These are phyloP conservation scores for Linurgus olivaceus DNA, from an alignment of 2,797 vertebrate species.

Conservation along the genomic window DNA sequence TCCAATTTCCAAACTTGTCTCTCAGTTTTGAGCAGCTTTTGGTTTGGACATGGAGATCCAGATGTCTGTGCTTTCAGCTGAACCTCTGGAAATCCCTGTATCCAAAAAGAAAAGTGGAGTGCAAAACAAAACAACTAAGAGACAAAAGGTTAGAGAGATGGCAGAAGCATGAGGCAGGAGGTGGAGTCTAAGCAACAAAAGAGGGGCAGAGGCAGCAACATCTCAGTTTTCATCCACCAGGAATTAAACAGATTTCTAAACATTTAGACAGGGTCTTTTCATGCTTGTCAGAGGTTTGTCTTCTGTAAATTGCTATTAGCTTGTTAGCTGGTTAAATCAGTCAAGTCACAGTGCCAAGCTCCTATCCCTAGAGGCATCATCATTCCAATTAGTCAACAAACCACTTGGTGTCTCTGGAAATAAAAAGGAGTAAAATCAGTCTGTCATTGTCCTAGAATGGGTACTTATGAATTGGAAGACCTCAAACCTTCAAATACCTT, in stretches of 20 bases:
- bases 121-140: background rate
- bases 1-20: background rate
- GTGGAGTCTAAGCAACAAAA: background rate
- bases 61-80: background rate
- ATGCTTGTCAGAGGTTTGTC: conserved; percentile 19
- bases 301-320: conserved; percentile 34
- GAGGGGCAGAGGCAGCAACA: background rate
- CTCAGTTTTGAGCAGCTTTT: background rate
- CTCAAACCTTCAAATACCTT: background rate
- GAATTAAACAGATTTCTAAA: conserved; percentile 23
- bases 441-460: background rate
- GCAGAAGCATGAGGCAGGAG: background rate
- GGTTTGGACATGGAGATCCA: background rate
- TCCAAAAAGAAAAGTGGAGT: background rate
- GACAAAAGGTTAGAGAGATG: background rate
- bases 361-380: conserved; percentile 27
- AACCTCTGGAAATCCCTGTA: background rate
- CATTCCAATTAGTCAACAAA: conserved; percentile 27
- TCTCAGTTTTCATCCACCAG: background rate
- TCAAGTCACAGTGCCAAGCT: conserved; percentile 41
- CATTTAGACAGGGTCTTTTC: conserved; percentile 26
- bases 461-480: background rate
- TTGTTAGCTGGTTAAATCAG: conserved; percentile 54
- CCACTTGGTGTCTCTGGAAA: background rate
- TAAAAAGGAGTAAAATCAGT: background rate